Base-by-base conservation (phyloP, 2,888 invertebrate genomes). In the Pachycephus smyrnensis region DNA sequence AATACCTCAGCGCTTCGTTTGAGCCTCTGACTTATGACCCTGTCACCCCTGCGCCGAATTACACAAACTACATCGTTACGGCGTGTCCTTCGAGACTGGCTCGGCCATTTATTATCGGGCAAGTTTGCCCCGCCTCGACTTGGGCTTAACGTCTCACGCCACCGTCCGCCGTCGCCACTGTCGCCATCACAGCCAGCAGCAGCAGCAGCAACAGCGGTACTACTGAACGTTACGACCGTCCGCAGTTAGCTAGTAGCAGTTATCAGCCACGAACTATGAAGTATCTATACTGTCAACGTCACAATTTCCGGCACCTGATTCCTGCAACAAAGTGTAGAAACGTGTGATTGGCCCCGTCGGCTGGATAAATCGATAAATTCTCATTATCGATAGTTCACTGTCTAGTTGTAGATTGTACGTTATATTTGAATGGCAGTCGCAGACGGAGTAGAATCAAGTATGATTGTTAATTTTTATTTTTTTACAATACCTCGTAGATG, bases 1-100 rank as follows among this genome's bases (percentile, higher is more conserved):
- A 91, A 91, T 91, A 91, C 90, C 90, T 89, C 87, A 87, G 87
- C 88, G 90, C 89, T 90, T 89, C 89, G 90, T 90, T 90, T 89
- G 90, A 91, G 90, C 89, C 87, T 81, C 87, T 91, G 89, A 91
- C 90, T 90, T 91, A 91, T 89, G 91, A 89, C 87, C 87, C 87
- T 86, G 89, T 89, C 88, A 82, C 85, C 84, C 75, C 84, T 80
- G 83, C 83, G 84, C 86, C 84, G 88, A 89, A 89, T 90, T 89
- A 89, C 89, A 87, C 85, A 84, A 87, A 87, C 87, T 86, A 84
- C 84, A 84, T 84, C 86, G 80, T 82, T 80, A 79, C 80, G 84
- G 85, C 86, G 87, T 40, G 36, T 88, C 87, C 84, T 87, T 87
- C 84, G 84, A 86, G 86, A 85, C 86, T 85, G 85, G 84, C 81